Evolutionary conservation across 2,797 vertebrate genomes (phyloP).

Genomic region (Poeciliopsis infans): DNA sequence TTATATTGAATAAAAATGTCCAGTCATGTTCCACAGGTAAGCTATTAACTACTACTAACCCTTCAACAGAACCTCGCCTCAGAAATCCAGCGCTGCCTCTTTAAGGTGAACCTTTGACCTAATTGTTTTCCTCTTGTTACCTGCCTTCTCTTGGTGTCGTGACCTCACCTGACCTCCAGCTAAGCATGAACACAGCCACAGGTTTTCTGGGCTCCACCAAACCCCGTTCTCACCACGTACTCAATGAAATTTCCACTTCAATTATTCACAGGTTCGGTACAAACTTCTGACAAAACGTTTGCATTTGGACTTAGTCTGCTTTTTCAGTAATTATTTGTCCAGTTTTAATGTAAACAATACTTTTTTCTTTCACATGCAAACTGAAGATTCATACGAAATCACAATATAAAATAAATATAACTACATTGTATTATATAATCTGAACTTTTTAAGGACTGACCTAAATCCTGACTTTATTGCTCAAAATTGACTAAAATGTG

Average conservation of each 20-base stretch:
- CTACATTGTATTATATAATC: neutral
- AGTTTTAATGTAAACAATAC: too few relatives aligned
- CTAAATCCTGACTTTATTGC: too few relatives aligned
- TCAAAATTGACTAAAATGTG: too few relatives aligned
- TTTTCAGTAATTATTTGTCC: neutral
- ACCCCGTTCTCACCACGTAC: constrained; percentile 17
- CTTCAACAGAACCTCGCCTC: neutral
- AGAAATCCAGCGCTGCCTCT: neutral
- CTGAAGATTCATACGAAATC: neutral
- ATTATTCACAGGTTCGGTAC: neutral
- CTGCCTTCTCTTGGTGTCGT: constrained; percentile 56
- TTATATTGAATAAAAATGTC: neutral
- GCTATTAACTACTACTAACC: neutral
- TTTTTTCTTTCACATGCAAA: neutral
- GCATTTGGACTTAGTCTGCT: neutral
- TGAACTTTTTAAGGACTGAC: neutral
- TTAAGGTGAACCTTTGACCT: constrained; percentile 23
- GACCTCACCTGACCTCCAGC: constrained; percentile 58
- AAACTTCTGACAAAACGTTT: neutral
- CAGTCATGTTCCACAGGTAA: neutral
- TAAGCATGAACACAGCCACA: constrained; percentile 64
- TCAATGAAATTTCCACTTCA: neutral
- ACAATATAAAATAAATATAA: neutral
- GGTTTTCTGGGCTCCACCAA: constrained; percentile 25
- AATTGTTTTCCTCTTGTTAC: constrained; percentile 33